Percentiles rank a stretch among this genome's conserved stretches.
phyloP scores from a whole-genome alignment of 2,888 invertebrate species.

The Enchytraeus crypticus region DNA sequence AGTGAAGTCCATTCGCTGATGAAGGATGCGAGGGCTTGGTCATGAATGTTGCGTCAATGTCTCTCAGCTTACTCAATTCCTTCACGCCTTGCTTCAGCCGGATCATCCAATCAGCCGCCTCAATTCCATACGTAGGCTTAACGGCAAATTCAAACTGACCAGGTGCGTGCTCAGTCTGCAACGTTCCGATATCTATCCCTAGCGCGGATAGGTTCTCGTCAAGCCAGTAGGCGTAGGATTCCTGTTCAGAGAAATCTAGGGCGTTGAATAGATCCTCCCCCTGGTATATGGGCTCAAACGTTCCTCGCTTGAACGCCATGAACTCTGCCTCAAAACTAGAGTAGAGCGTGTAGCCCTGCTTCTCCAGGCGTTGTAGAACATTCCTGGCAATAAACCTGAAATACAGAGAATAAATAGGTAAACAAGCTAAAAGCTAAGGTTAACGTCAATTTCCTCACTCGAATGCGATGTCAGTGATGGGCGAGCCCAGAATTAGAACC shows the following conservation, averaged over 20 bases:
- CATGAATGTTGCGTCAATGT: conserved; percentile 24
- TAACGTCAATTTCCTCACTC: too few relatives aligned
- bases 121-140: conserved; percentile 16
- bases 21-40: conserved; percentile 8
- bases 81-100: conserved; percentile 20
- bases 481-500: too few relatives aligned
- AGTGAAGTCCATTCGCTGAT: conserved; percentile 20
- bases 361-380: conserved; percentile 11
- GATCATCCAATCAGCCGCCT: conserved; percentile 20
- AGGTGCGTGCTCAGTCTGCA: conserved; percentile 15
- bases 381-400: conserved; percentile 6
- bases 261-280: conserved; percentile 3
- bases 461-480: too few relatives aligned
- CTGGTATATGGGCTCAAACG: conserved; percentile 5
- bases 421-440: too few relatives aligned
- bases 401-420: too few relatives aligned
- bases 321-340: conserved; percentile 23
- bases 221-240: conserved; percentile 14
- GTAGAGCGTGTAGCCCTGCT: conserved; percentile 11
- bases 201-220: conserved; percentile 5
- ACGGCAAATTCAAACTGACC: conserved; percentile 25
- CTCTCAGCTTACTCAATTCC: conserved; percentile 13
- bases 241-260: conserved; percentile 3
- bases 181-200: conserved; percentile 10
- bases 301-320: conserved; percentile 9